Evolutionary conservation across 92 coral and sea anemone genomes (phyloP), one percentile per base, ranked within the genome.

Genomic region (Virgularia gustaviana): DNA sequence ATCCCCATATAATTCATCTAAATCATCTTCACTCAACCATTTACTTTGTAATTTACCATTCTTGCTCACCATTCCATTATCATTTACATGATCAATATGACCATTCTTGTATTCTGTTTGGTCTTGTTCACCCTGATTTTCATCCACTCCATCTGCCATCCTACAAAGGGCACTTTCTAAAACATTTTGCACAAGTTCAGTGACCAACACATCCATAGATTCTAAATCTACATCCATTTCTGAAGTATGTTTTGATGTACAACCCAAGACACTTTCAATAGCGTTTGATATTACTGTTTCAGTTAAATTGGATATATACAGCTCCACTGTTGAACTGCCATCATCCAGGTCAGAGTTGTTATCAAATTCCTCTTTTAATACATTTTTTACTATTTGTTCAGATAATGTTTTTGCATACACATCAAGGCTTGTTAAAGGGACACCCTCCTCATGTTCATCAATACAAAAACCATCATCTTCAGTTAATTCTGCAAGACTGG

Each of bases 41-140:
- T 67, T 45, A 31, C 74, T 67, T 67, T 67, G 74, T 28, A 67
- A 30, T 67, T 45, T 67, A 15, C 74, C 74, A 49, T 47, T 29
- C 16, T 45, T 24, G 15, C 36, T 20, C n/a, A 53, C 30, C 60
- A 53, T 2, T 62, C 1, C 13, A 24, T 9, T 27, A 9, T 27
- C 64, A 31, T 25, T 20, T 9, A 15, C 11, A 10, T 60, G 41
- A 30, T 24, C 59, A 45, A 45, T 16, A 52, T 52, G 30, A 2
- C 31, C 58, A 22, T 22, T 52, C 31, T 12, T 28, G 58, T 1
- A 1, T 25, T 44, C 41, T 27, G 16, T 31, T 11, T 32, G 44
- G 6, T 67, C 59, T 41, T 30, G 28, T 43, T 16, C 1, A 25
- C 19, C 29, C 58, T 12, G 22, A 3, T 2, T 2, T 3, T 29